Evolutionary conservation across 2,888 invertebrate species (phyloP).

Genomic region (Lymantria monacha): DNA sequence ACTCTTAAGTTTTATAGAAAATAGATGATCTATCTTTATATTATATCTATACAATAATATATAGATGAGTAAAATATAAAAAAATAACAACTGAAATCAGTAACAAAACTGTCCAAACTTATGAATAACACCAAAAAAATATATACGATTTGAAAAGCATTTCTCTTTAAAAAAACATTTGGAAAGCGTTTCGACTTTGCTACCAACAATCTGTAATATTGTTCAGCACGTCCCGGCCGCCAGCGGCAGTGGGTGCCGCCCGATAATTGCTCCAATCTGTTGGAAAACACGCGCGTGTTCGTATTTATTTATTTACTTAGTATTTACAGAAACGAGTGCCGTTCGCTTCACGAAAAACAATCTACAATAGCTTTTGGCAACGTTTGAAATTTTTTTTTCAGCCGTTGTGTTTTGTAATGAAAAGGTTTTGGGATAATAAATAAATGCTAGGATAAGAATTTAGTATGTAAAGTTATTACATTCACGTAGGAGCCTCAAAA

Average conservation of each 20-base stretch:
- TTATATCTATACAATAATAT: too few species aligned
- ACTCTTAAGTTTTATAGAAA: too few species aligned
- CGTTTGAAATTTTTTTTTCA: conserved; percentile 20
- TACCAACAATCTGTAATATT: conserved; percentile 48
- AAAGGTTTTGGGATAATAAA: too few species aligned
- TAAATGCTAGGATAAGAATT: too few species aligned
- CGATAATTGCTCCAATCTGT: conserved; percentile 74
- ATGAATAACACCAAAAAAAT: too few species aligned
- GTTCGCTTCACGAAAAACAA: conserved; percentile 26
- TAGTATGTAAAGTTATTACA: too few species aligned
- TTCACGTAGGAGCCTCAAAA: too few species aligned
- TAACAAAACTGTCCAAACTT: too few species aligned
- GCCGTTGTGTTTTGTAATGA: conserved; percentile 25
- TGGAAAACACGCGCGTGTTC: conserved; percentile 63
- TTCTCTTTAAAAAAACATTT: conserved; percentile 25
- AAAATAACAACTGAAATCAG: too few species aligned
- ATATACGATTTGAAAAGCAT: conserved; percentile 3
- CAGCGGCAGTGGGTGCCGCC: conserved; percentile 13
- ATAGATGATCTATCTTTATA: too few species aligned
- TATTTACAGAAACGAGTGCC: conserved; percentile 69
- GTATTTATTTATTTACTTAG: conserved; percentile 80
- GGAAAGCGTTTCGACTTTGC: conserved; percentile 28
- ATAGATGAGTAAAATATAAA: too few species aligned
- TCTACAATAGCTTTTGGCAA: conserved; percentile 29
- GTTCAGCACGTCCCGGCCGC: conserved; percentile 32